Evolutionary conservation across 2,888 invertebrate species (phyloP).

Genomic region (Caenorhabditis macrosperma): DNA sequence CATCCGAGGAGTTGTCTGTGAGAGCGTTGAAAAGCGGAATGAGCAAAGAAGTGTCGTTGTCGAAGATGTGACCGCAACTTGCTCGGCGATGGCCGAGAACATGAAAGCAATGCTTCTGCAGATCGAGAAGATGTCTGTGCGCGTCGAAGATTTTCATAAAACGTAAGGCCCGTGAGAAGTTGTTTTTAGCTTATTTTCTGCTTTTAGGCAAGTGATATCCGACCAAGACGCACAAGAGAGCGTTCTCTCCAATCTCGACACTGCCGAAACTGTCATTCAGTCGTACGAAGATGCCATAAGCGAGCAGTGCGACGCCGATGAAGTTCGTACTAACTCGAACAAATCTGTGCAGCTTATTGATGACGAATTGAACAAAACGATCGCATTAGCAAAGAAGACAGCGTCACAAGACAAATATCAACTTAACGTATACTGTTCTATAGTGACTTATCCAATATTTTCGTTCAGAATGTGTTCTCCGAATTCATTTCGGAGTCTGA

Average conservation of each 20-base stretch:
- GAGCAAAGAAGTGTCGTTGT: background rate
- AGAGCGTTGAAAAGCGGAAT: background rate
- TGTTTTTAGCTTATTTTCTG: background rate
- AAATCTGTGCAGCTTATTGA: background rate
- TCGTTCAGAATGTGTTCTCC: background rate
- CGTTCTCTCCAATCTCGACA: constrained; percentile 7
- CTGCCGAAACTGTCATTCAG: constrained; percentile 18
- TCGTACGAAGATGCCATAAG: constrained; percentile 19
- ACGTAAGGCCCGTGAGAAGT: background rate
- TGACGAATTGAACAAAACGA: background rate
- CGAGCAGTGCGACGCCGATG: constrained; percentile 19
- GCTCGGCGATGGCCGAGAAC: background rate
- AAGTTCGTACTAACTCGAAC: background rate
- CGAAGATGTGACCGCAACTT: constrained; percentile 1
- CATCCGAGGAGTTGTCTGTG: constrained; percentile 20
- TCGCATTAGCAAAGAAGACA: background rate
- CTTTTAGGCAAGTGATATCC: constrained; percentile 14
- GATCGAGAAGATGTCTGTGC: constrained; percentile 9
- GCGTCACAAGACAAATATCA: background rate
- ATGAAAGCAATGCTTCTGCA: constrained; percentile 7
- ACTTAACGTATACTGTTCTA: background rate
- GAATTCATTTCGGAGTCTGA: background rate
- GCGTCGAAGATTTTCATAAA: constrained; percentile 21
- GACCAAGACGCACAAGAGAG: constrained; percentile 21
- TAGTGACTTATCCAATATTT: background rate